Evolutionary conservation across 2,797 vertebrate genomes (phyloP).

Genomic region (Neoniphon sammara): DNA sequence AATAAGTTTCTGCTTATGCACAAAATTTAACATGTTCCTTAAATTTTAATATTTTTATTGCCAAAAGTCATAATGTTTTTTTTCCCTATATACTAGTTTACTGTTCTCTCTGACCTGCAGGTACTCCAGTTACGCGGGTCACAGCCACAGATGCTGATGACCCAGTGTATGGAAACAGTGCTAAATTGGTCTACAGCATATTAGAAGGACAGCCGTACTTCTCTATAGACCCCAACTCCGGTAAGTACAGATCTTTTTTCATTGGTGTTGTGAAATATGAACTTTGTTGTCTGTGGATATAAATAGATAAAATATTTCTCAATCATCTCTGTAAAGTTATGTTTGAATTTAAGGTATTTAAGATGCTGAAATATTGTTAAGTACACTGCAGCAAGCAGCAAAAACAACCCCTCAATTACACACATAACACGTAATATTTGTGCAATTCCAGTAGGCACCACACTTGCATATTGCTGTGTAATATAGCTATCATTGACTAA

Average conservation of each 20-base stretch:
- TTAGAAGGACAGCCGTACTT: constrained; percentile 98
- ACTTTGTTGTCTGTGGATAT: too few relatives aligned
- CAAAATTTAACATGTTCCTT: neutral
- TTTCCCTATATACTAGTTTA: too few relatives aligned
- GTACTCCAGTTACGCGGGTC: constrained; percentile 94
- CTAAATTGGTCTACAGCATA: constrained; percentile 97
- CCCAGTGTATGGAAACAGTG: constrained; percentile 97
- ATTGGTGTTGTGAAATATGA: neutral
- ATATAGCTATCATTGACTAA: constrained; percentile 28
- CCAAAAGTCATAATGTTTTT: neutral
- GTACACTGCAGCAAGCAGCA: neutral
- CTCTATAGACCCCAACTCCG: constrained; percentile 95
- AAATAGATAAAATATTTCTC: too few relatives aligned
- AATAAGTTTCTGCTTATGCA: too few relatives aligned
- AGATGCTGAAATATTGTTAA: too few relatives aligned
- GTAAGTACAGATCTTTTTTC: constrained; percentile 74
- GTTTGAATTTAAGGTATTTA: too few relatives aligned
- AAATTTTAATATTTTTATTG: neutral
- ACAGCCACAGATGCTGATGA: constrained; percentile 97
- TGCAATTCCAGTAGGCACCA: too few relatives aligned
- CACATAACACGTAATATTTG: too few relatives aligned
- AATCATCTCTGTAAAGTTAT: too few relatives aligned
- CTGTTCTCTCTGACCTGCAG: constrained; percentile 75
- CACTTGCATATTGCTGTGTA: constrained; percentile 12
- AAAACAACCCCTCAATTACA: too few relatives aligned